Percentiles rank a stretch among this genome's conserved stretches.
phyloP scores from a whole-genome alignment of 2,888 invertebrate species.

The Scelioninae gen. 2 region DNA sequence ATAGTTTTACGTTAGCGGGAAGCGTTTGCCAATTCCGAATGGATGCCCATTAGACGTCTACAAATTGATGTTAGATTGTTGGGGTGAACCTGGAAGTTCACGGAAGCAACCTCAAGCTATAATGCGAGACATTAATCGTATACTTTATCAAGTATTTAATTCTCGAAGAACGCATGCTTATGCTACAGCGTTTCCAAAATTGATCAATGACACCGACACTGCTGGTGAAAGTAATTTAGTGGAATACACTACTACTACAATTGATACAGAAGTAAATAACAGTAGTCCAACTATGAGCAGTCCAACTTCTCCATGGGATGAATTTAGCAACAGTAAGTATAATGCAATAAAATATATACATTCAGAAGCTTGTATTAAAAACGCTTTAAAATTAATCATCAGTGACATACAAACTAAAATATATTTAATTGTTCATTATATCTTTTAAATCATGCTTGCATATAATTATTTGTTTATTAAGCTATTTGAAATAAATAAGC shows the following conservation, averaged over 20 bases:
- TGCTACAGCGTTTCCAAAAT: conserved; percentile 76
- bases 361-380: too few species aligned
- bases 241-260: conserved; percentile 16
- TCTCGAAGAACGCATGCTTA: conserved; percentile 80
- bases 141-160: conserved; percentile 84
- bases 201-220: conserved; percentile 64
- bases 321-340: conserved; percentile 66
- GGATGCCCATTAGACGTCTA: conserved; percentile 87
- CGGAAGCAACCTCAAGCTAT: conserved; percentile 89
- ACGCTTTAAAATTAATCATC: too few species aligned
- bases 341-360: too few species aligned
- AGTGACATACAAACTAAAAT: too few species aligned
- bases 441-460: too few species aligned
- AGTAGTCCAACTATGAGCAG: conserved; percentile 2
- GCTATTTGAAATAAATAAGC: too few species aligned
- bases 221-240: conserved; percentile 56
- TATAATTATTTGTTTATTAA: too few species aligned
- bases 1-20: conserved; percentile 82
- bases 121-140: conserved; percentile 89
- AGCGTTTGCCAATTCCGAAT: conserved; percentile 81
- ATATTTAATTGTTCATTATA: too few species aligned
- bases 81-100: conserved; percentile 83
- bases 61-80: conserved; percentile 86
- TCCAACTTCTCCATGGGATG: conserved; percentile 66
- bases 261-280: conserved; percentile 11